Evolutionary conservation across 2,888 invertebrate genomes (phyloP), one percentile per base, ranked within the genome.

Genomic region (Trissonchulus latispiculum): DNA sequence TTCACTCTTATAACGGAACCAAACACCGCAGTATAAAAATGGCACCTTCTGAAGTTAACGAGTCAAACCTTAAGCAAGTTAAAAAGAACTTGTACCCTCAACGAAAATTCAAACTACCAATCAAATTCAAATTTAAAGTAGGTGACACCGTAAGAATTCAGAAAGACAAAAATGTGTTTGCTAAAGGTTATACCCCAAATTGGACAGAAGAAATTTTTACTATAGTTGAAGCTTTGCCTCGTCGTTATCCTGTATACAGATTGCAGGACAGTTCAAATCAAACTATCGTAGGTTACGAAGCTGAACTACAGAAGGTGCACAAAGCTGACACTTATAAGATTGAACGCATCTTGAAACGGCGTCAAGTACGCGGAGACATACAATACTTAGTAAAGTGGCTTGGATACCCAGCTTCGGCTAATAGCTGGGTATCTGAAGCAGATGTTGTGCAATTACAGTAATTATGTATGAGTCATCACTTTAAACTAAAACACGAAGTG

Each of bases 121-220:
- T 70, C 59, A 28, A 33, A n/a, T 64, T 64, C 33, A 70, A 70
- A 61, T 70, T 70, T 61, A 28, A 61, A 28, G 31, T 70, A 8
- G 70, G 70, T 59, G 70, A 70, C 31, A 29, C 15, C 28, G 70
- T 70, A 8, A 37, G 70, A 8, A 61, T 70, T 15, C 23, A 33
- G 2, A 70, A 70, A 59, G 37, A 15, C 2, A 70, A 61, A 59
- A 3, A 29, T 31, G 23, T 33, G 62, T 70, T 70, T 70, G 70
- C 59, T 31, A 37, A 61, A 59, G 70, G 70, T 3, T 37, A 29
- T 8, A 2, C 2, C 48, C 59, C 37, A 59, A 37, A 59, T 61
- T 70, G 59, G 37, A 59, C 70, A n/a, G 28, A 32, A n/a, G 70
- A 70, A 59, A 3, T 61, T n/a, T 70, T 70, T 70, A 59, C 2